These are phyloP conservation scores for Rosalia funebris DNA, from an alignment of 2,888 invertebrate species.

Conservation along the genomic window DNA sequence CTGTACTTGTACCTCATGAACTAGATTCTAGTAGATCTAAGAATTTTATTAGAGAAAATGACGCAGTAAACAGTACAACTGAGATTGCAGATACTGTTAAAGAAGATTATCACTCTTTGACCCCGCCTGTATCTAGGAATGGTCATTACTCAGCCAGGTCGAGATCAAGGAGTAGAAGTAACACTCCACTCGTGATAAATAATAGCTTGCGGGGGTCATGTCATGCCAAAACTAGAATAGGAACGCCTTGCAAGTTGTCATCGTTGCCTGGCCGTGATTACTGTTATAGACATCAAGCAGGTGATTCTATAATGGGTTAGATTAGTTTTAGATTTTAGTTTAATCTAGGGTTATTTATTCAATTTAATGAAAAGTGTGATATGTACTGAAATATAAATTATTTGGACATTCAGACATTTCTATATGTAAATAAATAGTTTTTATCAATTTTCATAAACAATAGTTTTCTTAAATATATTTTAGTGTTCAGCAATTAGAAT, in stretches of 20 bases:
- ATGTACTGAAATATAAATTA: no score
- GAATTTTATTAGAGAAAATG: not conserved
- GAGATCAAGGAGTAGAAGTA: slow-evolving; percentile 56
- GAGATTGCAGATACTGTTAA: slow-evolving; percentile 40
- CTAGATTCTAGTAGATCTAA: slow-evolving; percentile 1
- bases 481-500: no score
- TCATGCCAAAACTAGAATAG: slow-evolving; percentile 57
- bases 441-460: no score
- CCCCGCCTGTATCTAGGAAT: slow-evolving; percentile 56
- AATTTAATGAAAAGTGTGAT: no score
- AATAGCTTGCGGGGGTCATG: slow-evolving; percentile 50
- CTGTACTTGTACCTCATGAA: not conserved
- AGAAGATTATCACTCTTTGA: slow-evolving; percentile 47
- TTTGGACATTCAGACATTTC: no score
- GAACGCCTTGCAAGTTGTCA: slow-evolving; percentile 59
- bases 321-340: no score
- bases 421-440: no score
- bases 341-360: no score
- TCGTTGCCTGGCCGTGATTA: slow-evolving; percentile 57
- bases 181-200: slow-evolving; percentile 56
- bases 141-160: slow-evolving; percentile 44
- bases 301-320: slow-evolving; percentile 58
- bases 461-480: no score
- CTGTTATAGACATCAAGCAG: slow-evolving; percentile 60
- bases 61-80: slow-evolving; percentile 19